Conservation (phyloP, 2,888 invertebrate species). For the Zele albiditarsus region DNA sequence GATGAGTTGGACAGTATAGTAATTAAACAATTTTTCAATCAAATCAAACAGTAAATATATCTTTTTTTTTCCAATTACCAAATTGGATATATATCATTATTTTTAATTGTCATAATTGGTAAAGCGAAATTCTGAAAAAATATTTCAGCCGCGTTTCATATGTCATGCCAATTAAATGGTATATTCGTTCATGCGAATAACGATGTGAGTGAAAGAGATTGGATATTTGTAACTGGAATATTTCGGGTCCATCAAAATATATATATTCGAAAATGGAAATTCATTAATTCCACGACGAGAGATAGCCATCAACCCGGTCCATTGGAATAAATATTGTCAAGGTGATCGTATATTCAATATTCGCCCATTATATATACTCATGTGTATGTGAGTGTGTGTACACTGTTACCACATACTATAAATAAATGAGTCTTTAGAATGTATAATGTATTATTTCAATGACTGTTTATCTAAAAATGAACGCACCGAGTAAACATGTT, state of each 20-base stretch:
- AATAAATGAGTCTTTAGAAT: neutral
- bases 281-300: neutral
- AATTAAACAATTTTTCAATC: no score
- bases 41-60: no score
- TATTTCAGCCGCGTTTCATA: neutral
- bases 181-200: neutral
- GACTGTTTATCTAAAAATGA: neutral
- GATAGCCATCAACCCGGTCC: neutral
- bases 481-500: neutral
- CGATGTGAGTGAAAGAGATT: neutral
- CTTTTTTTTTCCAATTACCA: no score
- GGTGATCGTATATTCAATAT: neutral
- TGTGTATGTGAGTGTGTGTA: no score
- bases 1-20: no score
- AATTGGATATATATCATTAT: no score
- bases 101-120: no score
- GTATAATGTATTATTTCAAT: neutral
- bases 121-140: neutral
- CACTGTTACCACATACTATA: no score
- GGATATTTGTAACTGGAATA: constrained; percentile 6
- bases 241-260: constrained; percentile 6
- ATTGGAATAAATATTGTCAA: constrained; percentile 9
- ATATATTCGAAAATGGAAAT: neutral
- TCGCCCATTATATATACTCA: no score
- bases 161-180: neutral